Conservation (phyloP, 2,113 vertebrate species). For the Labeo catla region DNA sequence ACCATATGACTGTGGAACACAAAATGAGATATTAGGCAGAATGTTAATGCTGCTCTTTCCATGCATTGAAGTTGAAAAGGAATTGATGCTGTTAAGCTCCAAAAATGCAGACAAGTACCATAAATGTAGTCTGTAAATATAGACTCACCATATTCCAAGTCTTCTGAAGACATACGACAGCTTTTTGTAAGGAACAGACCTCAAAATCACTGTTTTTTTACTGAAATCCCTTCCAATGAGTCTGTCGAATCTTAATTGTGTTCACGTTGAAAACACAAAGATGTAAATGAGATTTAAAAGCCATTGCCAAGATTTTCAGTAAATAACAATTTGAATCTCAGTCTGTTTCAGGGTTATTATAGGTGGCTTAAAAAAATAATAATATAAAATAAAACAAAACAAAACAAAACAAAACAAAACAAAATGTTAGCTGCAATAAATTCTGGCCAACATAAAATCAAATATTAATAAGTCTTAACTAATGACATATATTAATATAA, state of each 20-base stretch:
- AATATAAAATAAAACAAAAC: no score
- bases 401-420: background rate
- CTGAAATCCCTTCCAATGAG: background rate
- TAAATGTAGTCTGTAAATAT: background rate
- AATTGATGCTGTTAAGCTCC: background rate
- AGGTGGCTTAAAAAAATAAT: no score
- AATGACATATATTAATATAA: no score
- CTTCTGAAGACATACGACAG: background rate
- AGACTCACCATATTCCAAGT: background rate
- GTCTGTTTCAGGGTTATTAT: no score
- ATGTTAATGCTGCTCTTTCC: constrained; percentile 4
- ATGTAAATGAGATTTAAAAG: background rate
- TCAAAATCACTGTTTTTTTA: background rate
- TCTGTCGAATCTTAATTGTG: background rate
- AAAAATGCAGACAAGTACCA: background rate
- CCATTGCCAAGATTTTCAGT: background rate
- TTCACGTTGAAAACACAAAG: background rate
- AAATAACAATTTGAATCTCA: background rate
- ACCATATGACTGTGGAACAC: background rate
- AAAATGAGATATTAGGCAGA: background rate
- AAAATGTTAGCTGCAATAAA: background rate
- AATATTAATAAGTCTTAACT: no score
- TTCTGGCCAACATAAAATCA: no score
- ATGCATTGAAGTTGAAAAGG: background rate
- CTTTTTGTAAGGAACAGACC: background rate